Evolutionary conservation across 2,113 vertebrate genomes (phyloP).

Genomic region (Vireo altiloquus): DNA sequence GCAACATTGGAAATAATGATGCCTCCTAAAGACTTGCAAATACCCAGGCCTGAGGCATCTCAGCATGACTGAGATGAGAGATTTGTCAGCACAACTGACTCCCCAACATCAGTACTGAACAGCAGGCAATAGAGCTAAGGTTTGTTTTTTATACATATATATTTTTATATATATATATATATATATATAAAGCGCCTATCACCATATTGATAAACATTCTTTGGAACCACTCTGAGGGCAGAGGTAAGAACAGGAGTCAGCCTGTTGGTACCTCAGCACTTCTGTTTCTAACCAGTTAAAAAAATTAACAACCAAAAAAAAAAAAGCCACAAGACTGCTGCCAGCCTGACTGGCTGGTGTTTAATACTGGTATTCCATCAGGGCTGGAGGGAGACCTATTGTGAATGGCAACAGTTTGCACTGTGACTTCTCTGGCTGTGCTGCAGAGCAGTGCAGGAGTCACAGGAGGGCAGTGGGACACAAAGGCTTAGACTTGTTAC

Average conservation of each 20-base stretch:
- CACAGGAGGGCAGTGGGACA: not conserved
- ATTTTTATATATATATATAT: not conserved
- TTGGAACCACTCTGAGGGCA: conserved; percentile 6
- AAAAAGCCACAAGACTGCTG: not conserved
- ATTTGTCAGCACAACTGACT: not conserved
- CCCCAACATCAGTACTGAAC: not conserved
- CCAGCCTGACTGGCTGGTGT: conserved; percentile 1
- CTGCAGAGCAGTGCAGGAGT: not conserved
- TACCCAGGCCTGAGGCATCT: conserved; percentile 17
- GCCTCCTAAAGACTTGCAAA: conserved; percentile 7
- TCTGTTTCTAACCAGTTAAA: not conserved
- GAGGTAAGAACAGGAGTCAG: not conserved
- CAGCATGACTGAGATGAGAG: not conserved
- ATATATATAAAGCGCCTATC: conserved; percentile 23
- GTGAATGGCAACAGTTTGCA: conserved; percentile 9
- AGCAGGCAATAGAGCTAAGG: conserved; percentile 42
- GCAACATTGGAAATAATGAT: not conserved
- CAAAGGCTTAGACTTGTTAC: not conserved
- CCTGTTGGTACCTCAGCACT: conserved; percentile 5
- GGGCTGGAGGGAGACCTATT: conserved; percentile 15
- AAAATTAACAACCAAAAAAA: not conserved
- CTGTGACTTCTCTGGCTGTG: not conserved
- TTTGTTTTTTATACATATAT: conserved; percentile 15
- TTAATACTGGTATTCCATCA: conserved; percentile 45
- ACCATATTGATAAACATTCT: conserved; percentile 31